A percentile compares a stretch with the other conserved stretches of the same genome.
Evolutionary conservation across 92 coral and sea anemone species (phyloP).

Genomic region (Palythoa caribaeorum): DNA sequence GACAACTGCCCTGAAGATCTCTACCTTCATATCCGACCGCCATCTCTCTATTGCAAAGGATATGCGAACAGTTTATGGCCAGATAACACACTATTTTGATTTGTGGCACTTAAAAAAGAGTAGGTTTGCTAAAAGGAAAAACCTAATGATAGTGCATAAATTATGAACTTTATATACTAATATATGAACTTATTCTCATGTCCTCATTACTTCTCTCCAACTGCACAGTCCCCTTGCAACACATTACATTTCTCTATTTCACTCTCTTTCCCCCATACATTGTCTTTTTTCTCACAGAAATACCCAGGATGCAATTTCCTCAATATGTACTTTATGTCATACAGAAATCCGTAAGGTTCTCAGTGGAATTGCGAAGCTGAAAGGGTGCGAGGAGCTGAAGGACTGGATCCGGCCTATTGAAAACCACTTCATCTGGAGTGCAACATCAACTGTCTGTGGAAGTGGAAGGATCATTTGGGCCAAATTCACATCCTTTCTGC

Average conservation of each 20-base stretch:
- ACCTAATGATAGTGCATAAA: not conserved
- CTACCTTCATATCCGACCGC: conserved; percentile 7
- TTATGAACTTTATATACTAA: conserved; percentile 3
- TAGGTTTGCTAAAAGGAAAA: not conserved
- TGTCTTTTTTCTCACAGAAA: conserved; percentile 16
- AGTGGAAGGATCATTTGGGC: conserved; percentile 73
- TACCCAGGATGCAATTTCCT: conserved; percentile 30
- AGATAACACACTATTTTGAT: not conserved
- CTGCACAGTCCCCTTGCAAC: conserved; percentile 1
- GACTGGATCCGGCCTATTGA: conserved; percentile 65
- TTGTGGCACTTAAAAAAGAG: not conserved
- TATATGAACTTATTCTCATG: conserved; percentile 9
- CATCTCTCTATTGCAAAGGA: conserved; percentile 5
- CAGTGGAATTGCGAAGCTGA: conserved; percentile 2
- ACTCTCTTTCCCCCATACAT: conserved; percentile 10
- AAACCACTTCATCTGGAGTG: conserved; percentile 74
- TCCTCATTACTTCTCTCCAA: conserved; percentile 18
- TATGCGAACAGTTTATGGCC: not conserved
- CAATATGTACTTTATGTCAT: not conserved
- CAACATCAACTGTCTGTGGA: conserved; percentile 68
- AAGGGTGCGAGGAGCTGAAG: conserved; percentile 58
- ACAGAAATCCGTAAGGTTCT: not conserved
- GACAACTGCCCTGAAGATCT: conserved; percentile 2
- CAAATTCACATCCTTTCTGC: conserved; percentile 65
- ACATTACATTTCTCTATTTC: too few relatives aligned